Base-by-base conservation (phyloP, 2,113 vertebrate species). In the Dicerorhinus sumatrensis region DNA sequence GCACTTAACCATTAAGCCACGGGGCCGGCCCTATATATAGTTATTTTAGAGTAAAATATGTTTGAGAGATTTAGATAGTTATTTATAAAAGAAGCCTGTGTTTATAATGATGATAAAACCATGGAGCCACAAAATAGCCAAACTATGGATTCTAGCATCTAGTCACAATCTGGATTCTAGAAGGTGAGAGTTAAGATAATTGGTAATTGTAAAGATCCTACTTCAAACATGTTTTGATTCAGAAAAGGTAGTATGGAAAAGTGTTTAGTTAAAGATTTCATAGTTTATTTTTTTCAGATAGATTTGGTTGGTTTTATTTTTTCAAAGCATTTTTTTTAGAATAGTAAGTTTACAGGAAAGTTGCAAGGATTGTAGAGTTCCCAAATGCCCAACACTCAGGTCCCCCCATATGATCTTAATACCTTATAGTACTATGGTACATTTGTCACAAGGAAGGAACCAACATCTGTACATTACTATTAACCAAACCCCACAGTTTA, bases 201-300 rank as follows among this genome's bases (percentile, higher is more conserved):
- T 60, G 12, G 3, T 97, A 73, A 93, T 12, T 94, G 0, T n/a
- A 90, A 89, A 76, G 13, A 36, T 65, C 27, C 12, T 77, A 56
- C 5, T 86, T 89, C 29, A 94, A 91, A n/a, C 16, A 83, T 83
- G 1, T 60, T 85, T 51, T 88, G 21, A 75, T 73, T 93, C 54
- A 73, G 65, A 89, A 89, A 72, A 63, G n/a, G 39, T 79, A 80
- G 1, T 62, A 77, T 36, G 17, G 10, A 81, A 89, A 62, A 60
- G 12, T 85, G 10, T 67, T 90, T 90, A 93, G 10, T 67, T 90
- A 93, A 93, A 79, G 9, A 92, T 92, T 91, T 75, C 70, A 83
- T 48, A 48, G 18, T 83, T 83, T 63, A 80, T 72, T 80, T 86
- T 80, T 96, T 72, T 63, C 3, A 85, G 54, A 46, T 9, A 82